A percentile compares a stretch with the other conserved stretches of the same genome.
Conservation (phyloP, 1,140 invertebrate species). For the Gryon sp. region DNA sequence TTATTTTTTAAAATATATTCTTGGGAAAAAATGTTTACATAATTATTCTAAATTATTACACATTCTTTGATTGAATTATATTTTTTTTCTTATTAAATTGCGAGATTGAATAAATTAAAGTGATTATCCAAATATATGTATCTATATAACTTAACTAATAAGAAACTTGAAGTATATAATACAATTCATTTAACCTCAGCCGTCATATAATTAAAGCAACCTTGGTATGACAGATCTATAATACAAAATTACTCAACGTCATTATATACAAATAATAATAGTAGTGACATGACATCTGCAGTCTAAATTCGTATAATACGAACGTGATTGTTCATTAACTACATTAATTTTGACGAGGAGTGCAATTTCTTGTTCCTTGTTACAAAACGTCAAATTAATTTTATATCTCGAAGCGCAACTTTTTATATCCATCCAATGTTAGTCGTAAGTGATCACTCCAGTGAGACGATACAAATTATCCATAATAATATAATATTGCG, state of each 20-base stretch:
- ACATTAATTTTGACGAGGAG: slow-evolving; percentile 19
- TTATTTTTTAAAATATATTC: no score
- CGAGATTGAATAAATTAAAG: no score
- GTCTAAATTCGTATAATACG: slow-evolving; percentile 4
- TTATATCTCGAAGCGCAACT: not conserved
- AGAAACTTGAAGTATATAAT: not conserved
- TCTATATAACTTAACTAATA: not conserved
- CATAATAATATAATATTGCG: no score
- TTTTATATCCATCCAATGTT: no score
- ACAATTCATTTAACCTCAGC: slow-evolving; percentile 7
- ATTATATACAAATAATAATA: slow-evolving; percentile 20
- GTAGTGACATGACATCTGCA: slow-evolving; percentile 17
- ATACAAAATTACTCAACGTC: slow-evolving; percentile 17
- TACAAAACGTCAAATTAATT: not conserved
- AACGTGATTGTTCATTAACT: slow-evolving; percentile 43
- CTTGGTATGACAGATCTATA: not conserved
- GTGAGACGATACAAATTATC: no score
- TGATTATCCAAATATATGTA: not conserved
- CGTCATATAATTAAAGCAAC: slow-evolving; percentile 7
- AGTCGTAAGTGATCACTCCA: no score
- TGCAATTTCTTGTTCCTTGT: not conserved
- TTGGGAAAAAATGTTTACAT: no score
- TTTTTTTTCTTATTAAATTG: no score
- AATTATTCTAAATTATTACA: no score
- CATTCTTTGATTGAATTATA: no score